Conservation (phyloP, 2,797 vertebrate species). For the Poeciliopsis infans region DNA sequence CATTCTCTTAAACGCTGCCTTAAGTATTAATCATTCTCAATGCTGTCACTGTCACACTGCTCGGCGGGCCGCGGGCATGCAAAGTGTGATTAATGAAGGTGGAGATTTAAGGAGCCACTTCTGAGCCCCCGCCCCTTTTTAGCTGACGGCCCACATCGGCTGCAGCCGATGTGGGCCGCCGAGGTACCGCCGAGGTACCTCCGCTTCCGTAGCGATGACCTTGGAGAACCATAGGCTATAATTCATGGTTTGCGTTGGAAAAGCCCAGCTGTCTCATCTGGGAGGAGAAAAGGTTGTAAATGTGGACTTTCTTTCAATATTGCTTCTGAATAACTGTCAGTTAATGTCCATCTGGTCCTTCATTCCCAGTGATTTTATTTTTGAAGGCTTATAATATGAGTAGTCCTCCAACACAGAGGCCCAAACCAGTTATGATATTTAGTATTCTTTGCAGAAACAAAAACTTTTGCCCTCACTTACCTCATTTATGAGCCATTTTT, state of each 20-base stretch:
- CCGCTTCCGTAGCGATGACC: slow-evolving; percentile 61
- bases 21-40: slow-evolving; percentile 87
- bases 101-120: slow-evolving; percentile 73
- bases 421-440: not conserved
- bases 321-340: slow-evolving; percentile 2
- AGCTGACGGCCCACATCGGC: slow-evolving; percentile 52
- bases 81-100: slow-evolving; percentile 86
- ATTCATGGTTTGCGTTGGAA: slow-evolving; percentile 41
- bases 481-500: not conserved
- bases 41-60: slow-evolving; percentile 79
- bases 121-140: slow-evolving; percentile 57
- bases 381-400: not conserved
- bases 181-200: slow-evolving; percentile 48
- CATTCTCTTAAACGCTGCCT: slow-evolving; percentile 85
- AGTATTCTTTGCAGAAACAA: not conserved
- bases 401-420: not conserved
- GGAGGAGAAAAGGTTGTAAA: slow-evolving; percentile 19
- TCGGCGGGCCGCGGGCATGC: slow-evolving; percentile 65
- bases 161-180: slow-evolving; percentile 37
- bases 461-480: not conserved
- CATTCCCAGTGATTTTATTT: not conserved
- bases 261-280: slow-evolving; percentile 30
- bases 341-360: not conserved
- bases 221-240: slow-evolving; percentile 55
- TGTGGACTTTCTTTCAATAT: slow-evolving; percentile 24